A percentile compares a stretch with the other conserved stretches of the same genome.
Conservation (phyloP, 2,888 invertebrate species). For the Teleogryllus oceanicus region DNA sequence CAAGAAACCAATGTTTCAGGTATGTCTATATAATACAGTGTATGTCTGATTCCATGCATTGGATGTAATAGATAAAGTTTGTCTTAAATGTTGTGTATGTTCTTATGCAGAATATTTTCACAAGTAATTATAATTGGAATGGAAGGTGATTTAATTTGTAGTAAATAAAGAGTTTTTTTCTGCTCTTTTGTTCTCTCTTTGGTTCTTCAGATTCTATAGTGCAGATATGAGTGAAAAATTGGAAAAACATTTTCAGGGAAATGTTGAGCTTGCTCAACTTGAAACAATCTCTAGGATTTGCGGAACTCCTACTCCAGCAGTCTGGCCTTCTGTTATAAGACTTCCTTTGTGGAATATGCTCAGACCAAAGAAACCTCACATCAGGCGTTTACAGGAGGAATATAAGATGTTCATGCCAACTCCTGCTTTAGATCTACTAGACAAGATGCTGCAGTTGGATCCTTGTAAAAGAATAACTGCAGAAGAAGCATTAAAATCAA, state of each 20-base stretch:
- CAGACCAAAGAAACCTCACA: conserved; percentile 85
- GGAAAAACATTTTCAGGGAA: conserved; percentile 61
- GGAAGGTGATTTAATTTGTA: no score
- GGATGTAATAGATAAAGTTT: conserved; percentile 3
- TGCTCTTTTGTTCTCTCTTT: neutral
- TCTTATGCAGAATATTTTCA: no score
- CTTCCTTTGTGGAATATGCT: conserved; percentile 89
- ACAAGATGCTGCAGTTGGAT: conserved; percentile 94
- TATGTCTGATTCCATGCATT: conserved; percentile 4
- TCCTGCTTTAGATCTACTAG: conserved; percentile 83
- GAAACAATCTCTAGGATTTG: conserved; percentile 92
- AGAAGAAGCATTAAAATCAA: conserved; percentile 85
- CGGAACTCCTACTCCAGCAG: conserved; percentile 92
- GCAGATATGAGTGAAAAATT: neutral
- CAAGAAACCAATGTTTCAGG: conserved; percentile 94
- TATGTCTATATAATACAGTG: conserved; percentile 43
- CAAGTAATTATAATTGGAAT: no score
- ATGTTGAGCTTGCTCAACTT: conserved; percentile 86
- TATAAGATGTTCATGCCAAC: conserved; percentile 85
- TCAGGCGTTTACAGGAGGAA: conserved; percentile 85
- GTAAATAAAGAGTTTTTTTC: no score
- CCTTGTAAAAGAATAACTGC: conserved; percentile 91
- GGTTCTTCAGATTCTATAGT: neutral
- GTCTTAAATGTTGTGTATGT: neutral
- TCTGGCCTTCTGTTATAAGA: conserved; percentile 94